A percentile compares a stretch with the other conserved stretches of the same genome.
Evolutionary conservation across 2,113 vertebrate species (phyloP).

Genomic region (Quiscalus mexicanus): DNA sequence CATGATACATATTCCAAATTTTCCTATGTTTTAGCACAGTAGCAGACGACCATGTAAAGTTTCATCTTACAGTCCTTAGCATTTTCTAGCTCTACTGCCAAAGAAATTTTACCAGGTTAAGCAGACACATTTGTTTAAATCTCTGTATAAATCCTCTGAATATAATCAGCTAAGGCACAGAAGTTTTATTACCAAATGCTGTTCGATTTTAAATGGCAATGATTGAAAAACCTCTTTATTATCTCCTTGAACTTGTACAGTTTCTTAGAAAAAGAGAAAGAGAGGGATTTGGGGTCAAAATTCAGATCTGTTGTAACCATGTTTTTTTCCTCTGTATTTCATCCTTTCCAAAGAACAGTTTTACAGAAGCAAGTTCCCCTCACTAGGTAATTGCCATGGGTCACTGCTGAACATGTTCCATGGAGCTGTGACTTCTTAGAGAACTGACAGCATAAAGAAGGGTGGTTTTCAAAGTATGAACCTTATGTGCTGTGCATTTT

Average conservation of each 20-base stretch:
- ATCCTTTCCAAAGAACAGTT: background rate
- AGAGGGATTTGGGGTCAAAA: background rate
- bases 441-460: background rate
- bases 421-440: background rate
- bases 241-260: background rate
- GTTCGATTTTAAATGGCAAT: background rate
- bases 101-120: background rate
- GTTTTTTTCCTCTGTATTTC: background rate
- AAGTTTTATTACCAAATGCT: background rate
- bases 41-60: background rate
- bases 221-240: background rate
- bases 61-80: background rate
- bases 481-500: background rate
- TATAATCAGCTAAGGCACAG: background rate
- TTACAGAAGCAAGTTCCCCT: background rate
- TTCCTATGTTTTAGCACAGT: background rate
- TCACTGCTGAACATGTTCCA: background rate
- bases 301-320: background rate
- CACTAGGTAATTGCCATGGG: background rate
- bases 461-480: accelerated
- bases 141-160: background rate
- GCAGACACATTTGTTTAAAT: background rate
- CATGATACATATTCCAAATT: background rate
- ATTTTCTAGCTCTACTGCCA: background rate
- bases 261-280: background rate